A percentile compares a stretch with the other conserved stretches of the same genome.
phyloP scores from a whole-genome alignment of 1,140 invertebrate species.

The Lepidurus couesii region DNA sequence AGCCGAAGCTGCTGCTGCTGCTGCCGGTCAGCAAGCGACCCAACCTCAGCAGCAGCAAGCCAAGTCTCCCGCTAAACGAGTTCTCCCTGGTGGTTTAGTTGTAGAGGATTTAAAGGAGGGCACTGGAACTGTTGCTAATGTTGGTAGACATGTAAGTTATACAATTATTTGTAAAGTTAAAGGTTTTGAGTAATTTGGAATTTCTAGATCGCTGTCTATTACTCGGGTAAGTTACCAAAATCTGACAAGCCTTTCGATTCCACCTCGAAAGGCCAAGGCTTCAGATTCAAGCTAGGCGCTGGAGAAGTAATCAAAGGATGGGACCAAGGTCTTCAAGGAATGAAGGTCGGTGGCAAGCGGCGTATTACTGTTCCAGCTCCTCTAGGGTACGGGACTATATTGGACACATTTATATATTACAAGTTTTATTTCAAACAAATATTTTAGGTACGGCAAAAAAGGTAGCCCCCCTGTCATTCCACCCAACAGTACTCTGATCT shows the following conservation, averaged over 20 bases:
- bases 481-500: slow-evolving; percentile 71
- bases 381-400: slow-evolving; percentile 58
- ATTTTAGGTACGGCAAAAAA: slow-evolving; percentile 68
- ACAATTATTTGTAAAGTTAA: slow-evolving; percentile 7
- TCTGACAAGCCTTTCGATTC: slow-evolving; percentile 78
- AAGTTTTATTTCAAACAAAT: slow-evolving; percentile 30
- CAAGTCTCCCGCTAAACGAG: slow-evolving; percentile 52
- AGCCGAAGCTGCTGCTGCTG: slow-evolving; percentile 3
- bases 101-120: slow-evolving; percentile 72
- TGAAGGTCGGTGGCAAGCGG: slow-evolving; percentile 89
- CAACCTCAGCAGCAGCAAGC: slow-evolving; percentile 27
- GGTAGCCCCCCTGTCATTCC: slow-evolving; percentile 77
- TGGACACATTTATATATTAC: slow-evolving; percentile 4
- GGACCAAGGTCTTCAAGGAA: slow-evolving; percentile 78
- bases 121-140: slow-evolving; percentile 64
- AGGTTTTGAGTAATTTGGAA: not conserved
- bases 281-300: slow-evolving; percentile 75
- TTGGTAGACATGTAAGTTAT: slow-evolving; percentile 61
- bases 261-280: slow-evolving; percentile 63
- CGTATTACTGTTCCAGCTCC: slow-evolving; percentile 72
- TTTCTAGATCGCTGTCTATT: slow-evolving; percentile 58
- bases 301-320: slow-evolving; percentile 87
- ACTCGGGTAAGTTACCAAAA: slow-evolving; percentile 65
- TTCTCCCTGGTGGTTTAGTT: slow-evolving; percentile 64
- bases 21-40: slow-evolving; percentile 12